Evolutionary conservation across 2,888 invertebrate species (phyloP).

Genomic region (Agonopterix alstromeriana): DNA sequence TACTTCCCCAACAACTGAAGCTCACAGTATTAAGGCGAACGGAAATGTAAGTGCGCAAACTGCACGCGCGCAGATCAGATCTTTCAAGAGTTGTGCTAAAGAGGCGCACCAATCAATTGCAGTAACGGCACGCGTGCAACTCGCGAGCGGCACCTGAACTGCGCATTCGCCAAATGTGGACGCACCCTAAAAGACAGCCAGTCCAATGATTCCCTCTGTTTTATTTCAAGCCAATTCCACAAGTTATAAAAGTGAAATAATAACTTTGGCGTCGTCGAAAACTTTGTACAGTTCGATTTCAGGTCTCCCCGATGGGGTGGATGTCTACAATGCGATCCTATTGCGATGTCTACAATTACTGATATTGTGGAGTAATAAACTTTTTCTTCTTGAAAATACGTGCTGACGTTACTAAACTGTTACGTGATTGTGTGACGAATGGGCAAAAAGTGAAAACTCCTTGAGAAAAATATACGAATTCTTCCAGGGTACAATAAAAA

Average conservation of each 20-base stretch:
- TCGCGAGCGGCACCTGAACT: too few relatives aligned
- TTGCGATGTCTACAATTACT: constrained; percentile 46
- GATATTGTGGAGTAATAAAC: constrained; percentile 47
- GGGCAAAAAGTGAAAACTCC: constrained; percentile 28
- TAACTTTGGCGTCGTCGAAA: constrained; percentile 9
- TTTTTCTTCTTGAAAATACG: constrained; percentile 51
- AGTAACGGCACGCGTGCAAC: too few relatives aligned
- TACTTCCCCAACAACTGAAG: too few relatives aligned
- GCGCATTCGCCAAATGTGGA: too few relatives aligned
- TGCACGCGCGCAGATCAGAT: too few relatives aligned
- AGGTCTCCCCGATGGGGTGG: background rate
- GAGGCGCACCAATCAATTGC: too few relatives aligned
- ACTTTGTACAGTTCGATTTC: constrained; percentile 9
- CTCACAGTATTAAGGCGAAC: too few relatives aligned
- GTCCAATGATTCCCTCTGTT: background rate
- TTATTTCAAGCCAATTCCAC: constrained; percentile 4
- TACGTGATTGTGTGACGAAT: constrained; percentile 66
- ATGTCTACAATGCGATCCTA: constrained; percentile 3
- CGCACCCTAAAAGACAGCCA: too few relatives aligned
- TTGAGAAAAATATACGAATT: constrained; percentile 25
- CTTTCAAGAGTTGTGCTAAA: too few relatives aligned
- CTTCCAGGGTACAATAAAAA: too few relatives aligned
- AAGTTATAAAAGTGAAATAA: constrained; percentile 13
- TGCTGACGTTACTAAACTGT: constrained; percentile 50
- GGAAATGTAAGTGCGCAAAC: too few relatives aligned